Conservation (phyloP, 1,140 invertebrate genomes). For the Temnothorax curvispinosus region DNA sequence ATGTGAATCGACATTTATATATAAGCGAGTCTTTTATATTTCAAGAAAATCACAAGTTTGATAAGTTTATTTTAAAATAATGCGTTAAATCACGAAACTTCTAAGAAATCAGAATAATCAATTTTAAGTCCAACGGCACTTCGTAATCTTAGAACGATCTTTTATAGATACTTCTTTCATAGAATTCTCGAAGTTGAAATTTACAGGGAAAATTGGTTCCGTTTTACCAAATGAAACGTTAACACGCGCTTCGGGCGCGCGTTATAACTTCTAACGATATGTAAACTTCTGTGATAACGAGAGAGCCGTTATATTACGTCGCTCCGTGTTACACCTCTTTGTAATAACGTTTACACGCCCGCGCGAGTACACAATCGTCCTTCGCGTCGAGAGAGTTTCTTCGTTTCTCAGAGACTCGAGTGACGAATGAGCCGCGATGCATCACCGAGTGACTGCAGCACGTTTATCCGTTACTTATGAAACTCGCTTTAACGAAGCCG, state of each 20-base stretch:
- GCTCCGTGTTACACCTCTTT: conserved; percentile 28
- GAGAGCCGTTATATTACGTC: conserved; percentile 16
- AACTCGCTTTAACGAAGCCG: conserved; percentile 57
- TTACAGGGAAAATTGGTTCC: not conserved
- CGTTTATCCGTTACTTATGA: conserved; percentile 51
- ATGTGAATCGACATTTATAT: not conserved
- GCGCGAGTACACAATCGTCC: conserved; percentile 34
- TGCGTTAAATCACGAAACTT: not conserved
- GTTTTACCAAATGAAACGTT: not conserved
- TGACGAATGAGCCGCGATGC: conserved; percentile 61
- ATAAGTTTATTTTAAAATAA: not conserved
- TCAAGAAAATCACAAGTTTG: not conserved
- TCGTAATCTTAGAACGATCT: not conserved
- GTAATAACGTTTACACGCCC: conserved; percentile 49
- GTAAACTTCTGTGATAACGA: conserved; percentile 46
- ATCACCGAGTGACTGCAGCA: conserved; percentile 61
- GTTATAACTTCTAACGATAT: conserved; percentile 40
- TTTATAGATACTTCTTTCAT: not conserved
- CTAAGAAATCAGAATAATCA: not conserved
- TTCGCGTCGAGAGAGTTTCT: conserved; percentile 20
- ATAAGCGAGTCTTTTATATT: not conserved
- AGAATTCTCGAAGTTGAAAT: not conserved
- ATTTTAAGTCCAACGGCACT: not conserved
- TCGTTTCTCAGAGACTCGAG: conserved; percentile 47
- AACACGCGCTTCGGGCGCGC: not conserved